Percentiles rank a stretch among this genome's conserved stretches.
Conservation (phyloP, 2,113 vertebrate genomes). For the Tautogolabrus adspersus region DNA sequence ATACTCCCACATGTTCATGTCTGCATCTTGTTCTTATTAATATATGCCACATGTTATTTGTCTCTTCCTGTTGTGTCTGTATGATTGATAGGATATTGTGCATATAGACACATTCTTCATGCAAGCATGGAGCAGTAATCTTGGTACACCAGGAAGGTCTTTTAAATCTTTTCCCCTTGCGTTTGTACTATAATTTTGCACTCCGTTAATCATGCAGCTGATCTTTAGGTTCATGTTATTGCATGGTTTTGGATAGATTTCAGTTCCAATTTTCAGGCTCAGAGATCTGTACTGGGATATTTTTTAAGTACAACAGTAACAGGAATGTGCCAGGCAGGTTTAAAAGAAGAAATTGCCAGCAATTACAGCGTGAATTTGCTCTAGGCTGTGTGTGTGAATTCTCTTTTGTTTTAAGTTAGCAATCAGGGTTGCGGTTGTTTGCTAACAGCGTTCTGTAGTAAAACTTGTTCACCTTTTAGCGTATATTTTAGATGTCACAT, state of each 20-base stretch:
- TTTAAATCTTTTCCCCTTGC: too few species aligned
- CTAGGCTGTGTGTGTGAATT: constrained; percentile 19
- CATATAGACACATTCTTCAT: not conserved
- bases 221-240: not conserved
- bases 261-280: not conserved
- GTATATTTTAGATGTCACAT: constrained; percentile 6
- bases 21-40: constrained; percentile 55
- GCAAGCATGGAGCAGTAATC: not conserved
- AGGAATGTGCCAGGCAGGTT: constrained; percentile 12
- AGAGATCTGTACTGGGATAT: not conserved
- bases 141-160: not conserved
- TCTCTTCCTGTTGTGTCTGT: not conserved
- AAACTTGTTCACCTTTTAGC: constrained; percentile 10
- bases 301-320: constrained; percentile 8
- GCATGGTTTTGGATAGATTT: not conserved
- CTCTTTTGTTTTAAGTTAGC: constrained; percentile 25
- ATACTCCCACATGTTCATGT: constrained; percentile 46
- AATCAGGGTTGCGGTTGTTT: constrained; percentile 26
- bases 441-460: not conserved
- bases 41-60: constrained; percentile 25
- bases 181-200: not conserved
- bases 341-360: not conserved
- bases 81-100: not conserved
- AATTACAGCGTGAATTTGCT: constrained; percentile 22
- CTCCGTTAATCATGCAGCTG: not conserved